These are phyloP conservation scores for Andrena trimmerana DNA, from an alignment of 2,888 invertebrate genomes.

Conservation along the genomic window DNA sequence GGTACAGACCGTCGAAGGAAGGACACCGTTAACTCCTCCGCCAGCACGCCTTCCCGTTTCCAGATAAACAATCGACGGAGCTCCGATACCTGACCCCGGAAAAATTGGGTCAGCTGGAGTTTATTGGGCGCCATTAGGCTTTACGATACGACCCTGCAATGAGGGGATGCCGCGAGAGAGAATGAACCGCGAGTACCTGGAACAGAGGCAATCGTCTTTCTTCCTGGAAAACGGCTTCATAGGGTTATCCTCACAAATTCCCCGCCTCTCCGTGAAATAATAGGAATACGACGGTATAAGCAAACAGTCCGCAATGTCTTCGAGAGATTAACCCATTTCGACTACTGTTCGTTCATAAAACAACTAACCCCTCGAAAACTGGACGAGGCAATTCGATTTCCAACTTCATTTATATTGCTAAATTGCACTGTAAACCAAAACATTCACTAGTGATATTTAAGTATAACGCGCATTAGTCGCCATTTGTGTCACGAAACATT, in stretches of 20 bases:
- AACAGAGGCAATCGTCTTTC: conserved; percentile 9
- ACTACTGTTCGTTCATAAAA: conserved; percentile 10
- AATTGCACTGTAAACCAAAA: background rate
- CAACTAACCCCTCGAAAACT: background rate
- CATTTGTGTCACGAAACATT: no score
- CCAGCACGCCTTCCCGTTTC: conserved; percentile 63
- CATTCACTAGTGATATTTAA: no score
- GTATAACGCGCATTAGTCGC: no score
- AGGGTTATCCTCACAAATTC: conserved; percentile 28
- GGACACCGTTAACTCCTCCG: conserved; percentile 30
- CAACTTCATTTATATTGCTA: background rate
- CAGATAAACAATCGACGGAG: conserved; percentile 40
- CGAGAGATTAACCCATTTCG: conserved; percentile 19
- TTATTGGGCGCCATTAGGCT: conserved; percentile 74
- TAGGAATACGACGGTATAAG: conserved; percentile 12
- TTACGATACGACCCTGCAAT: conserved; percentile 65
- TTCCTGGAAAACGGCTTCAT: conserved; percentile 3
- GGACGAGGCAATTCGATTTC: background rate
- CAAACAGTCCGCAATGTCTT: conserved; percentile 25
- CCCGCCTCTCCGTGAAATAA: conserved; percentile 22
- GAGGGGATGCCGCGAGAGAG: background rate
- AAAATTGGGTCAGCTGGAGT: conserved; percentile 76
- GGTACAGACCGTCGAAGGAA: background rate
- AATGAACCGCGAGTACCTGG: background rate
- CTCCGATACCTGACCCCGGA: conserved; percentile 62